Evolutionary conservation across 2,888 invertebrate genomes (phyloP).

Genomic region (Pelosia muscerda): DNA sequence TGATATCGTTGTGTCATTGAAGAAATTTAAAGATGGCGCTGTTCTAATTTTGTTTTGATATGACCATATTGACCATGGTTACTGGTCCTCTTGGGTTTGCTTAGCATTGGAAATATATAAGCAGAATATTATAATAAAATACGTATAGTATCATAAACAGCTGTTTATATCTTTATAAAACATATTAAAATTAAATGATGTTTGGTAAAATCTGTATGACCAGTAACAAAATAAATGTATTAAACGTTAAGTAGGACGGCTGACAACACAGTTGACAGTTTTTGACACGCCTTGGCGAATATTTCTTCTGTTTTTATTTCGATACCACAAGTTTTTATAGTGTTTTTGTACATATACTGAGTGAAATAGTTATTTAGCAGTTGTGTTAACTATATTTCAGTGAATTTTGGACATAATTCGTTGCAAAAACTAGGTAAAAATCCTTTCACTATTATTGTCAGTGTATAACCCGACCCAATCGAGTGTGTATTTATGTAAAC

Average conservation of each 20-base stretch:
- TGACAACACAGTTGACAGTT: slow-evolving; percentile 37
- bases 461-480: slow-evolving; percentile 32
- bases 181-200: too few species aligned
- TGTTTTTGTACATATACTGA: slow-evolving; percentile 28
- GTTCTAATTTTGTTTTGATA: background rate
- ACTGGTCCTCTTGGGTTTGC: too few species aligned
- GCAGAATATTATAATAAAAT: too few species aligned
- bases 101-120: too few species aligned
- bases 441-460: slow-evolving; percentile 34
- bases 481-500: slow-evolving; percentile 16
- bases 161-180: too few species aligned
- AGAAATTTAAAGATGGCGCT: background rate
- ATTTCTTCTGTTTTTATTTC: slow-evolving; percentile 22
- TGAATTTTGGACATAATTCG: slow-evolving; percentile 21
- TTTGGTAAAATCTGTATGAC: background rate
- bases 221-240: background rate
- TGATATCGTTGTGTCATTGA: too few species aligned
- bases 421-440: slow-evolving; percentile 39
- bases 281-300: slow-evolving; percentile 47
- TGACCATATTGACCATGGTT: background rate
- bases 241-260: background rate
- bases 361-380: slow-evolving; percentile 34
- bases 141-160: too few species aligned
- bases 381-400: slow-evolving; percentile 15
- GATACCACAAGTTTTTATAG: slow-evolving; percentile 28